These are phyloP conservation scores for Orchesellides sinensis DNA, from an alignment of 2,888 invertebrate genomes.

Conservation along the genomic window DNA sequence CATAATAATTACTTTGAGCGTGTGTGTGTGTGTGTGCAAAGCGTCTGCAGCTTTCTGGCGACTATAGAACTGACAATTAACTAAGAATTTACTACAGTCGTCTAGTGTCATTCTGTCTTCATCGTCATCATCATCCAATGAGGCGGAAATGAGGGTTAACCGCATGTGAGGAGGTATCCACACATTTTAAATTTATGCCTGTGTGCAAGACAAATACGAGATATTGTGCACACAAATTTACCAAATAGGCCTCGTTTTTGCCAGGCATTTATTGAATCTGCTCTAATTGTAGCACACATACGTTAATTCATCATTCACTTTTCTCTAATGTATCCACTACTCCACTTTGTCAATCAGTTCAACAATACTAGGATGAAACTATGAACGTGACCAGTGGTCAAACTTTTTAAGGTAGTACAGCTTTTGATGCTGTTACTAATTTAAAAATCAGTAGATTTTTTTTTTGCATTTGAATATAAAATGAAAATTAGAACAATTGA, in stretches of 20 bases:
- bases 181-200: neutral
- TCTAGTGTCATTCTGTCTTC: neutral
- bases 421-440: no score
- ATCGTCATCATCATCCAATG: neutral
- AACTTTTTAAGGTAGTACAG: neutral
- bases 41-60: no score
- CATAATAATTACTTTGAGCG: neutral
- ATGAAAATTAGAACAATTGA: no score
- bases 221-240: neutral
- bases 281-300: constrained; percentile 4
- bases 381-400: neutral
- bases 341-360: neutral
- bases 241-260: neutral
- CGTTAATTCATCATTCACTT: neutral
- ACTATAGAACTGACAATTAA: neutral
- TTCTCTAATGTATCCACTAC: neutral
- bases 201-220: no score
- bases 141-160: constrained; percentile 59
- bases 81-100: neutral
- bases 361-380: neutral
- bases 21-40: no score
- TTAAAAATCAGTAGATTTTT: no score
- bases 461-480: no score
- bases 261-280: constrained; percentile 6
- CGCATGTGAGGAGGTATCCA: constrained; percentile 29